Conservation (phyloP, 64 coral and sea anemone species). For the Dendronephthya gigantea region DNA sequence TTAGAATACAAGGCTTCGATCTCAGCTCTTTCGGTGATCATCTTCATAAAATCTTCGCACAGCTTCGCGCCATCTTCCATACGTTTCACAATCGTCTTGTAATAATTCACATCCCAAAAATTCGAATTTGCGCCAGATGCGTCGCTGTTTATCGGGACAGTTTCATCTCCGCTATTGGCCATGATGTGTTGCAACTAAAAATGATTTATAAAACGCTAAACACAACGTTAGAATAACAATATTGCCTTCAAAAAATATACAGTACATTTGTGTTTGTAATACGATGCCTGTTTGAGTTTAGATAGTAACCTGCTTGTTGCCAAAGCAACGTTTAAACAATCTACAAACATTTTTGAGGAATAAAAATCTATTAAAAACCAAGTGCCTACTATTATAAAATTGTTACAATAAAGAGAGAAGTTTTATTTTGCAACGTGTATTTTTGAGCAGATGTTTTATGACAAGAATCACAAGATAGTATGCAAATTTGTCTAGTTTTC, state of each 20-base stretch:
- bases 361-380: not conserved
- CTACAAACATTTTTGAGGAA: not conserved
- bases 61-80: constrained; percentile 86
- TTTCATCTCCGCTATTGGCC: not conserved
- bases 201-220: not conserved
- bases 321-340: not conserved
- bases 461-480: too few species aligned
- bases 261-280: not conserved
- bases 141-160: not conserved
- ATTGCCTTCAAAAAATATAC: not conserved
- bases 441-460: too few species aligned
- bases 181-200: too few species aligned
- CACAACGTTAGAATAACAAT: not conserved
- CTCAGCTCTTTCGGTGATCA: constrained; percentile 65
- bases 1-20: constrained; percentile 61
- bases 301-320: not conserved
- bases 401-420: too few species aligned
- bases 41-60: constrained; percentile 76
- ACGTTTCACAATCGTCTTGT: constrained; percentile 68
- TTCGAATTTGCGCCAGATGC: not conserved
- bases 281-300: not conserved
- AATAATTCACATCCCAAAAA: constrained; percentile 78
- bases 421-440: too few species aligned
- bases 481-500: too few species aligned
- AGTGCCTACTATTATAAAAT: too few species aligned